Base-by-base conservation (phyloP, 2,888 invertebrate genomes). In the Sericinus montela region DNA sequence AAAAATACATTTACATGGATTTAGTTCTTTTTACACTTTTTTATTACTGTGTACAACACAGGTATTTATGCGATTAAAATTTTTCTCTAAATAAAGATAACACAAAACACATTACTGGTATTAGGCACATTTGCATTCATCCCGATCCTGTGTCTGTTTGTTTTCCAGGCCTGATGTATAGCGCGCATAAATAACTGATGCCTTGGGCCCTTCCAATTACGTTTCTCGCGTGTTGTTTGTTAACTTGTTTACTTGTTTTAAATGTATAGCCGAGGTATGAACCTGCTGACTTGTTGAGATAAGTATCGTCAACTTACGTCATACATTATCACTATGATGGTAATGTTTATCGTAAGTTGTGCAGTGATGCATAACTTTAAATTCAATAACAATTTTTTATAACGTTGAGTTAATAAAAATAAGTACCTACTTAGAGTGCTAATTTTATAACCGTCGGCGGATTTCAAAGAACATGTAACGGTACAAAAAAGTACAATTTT, bases 131-230 rank as follows among this genome's bases (percentile, higher is more conserved):
- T 68, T 65, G 68, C 69, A 66, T 65, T 52, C 46, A 50, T 48
- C 48, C 56, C 53, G 59, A 62, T 58, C 56, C 71, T 63, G 62
- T 52, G 64, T 52, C 58, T 78, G 75, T 81, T 81, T 78, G 80
- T 76, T 77, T 75, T 65, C 62, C 47, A 50, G 52, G 55, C 47
- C 57, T 84, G 79, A 84, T 78, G 75, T 69, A 84, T 78, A 62
- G 72, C 51, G 49, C 55, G 55, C 79, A 84, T 85, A 80, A 83
- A 83, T 83, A 74, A 80, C 64, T 41, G 45, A 45, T 55, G 79
- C 80, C 70, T 59, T 60, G 59, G 77, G 79, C 75, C 56, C 65
- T 73, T 73, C 80, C 81, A 83, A 83, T 84, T 80, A 84, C 59
- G 53, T 55, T 53, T 38, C 36, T 42, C 44, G 54, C 44, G 48